phyloP scores from a whole-genome alignment of 2,113 vertebrate genomes.

The Seriola quinqueradiata region DNA sequence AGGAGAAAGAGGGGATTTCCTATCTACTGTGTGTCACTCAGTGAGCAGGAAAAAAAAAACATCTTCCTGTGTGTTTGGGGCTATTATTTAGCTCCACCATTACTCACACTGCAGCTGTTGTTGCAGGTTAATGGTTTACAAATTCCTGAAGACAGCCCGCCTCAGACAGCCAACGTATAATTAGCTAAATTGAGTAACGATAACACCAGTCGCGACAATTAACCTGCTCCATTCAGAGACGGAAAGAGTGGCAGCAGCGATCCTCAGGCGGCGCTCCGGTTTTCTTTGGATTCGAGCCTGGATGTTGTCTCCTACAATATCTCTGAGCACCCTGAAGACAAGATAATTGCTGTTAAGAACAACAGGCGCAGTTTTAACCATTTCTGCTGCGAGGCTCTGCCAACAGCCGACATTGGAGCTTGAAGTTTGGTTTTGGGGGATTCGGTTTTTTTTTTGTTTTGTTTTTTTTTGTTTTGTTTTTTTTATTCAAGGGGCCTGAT shows the following conservation, averaged over 20 bases:
- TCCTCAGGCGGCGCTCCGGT: slow-evolving; percentile 38
- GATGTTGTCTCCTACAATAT: slow-evolving; percentile 54
- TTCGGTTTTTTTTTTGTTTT: neutral
- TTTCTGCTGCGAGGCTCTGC: slow-evolving; percentile 22
- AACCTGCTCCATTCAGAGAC: slow-evolving; percentile 56
- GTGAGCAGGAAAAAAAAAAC: slow-evolving; percentile 32
- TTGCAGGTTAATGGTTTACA: slow-evolving; percentile 77
- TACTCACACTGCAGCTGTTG: slow-evolving; percentile 56
- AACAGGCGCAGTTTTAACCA: slow-evolving; percentile 22
- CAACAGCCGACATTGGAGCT: slow-evolving; percentile 12
- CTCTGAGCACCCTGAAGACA: slow-evolving; percentile 47
- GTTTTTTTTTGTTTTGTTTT: neutral
- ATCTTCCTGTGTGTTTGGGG: slow-evolving; percentile 45
- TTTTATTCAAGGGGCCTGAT: slow-evolving; percentile 8
- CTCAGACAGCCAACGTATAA: slow-evolving; percentile 65
- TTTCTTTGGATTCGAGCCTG: slow-evolving; percentile 64
- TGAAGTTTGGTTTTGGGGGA: slow-evolving; percentile 29
- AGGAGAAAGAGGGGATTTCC: slow-evolving; percentile 62
- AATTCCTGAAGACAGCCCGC: slow-evolving; percentile 67
- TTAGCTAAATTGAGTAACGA: slow-evolving; percentile 69
- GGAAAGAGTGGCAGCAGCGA: slow-evolving; percentile 38
- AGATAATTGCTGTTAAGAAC: slow-evolving; percentile 65
- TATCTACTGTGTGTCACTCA: slow-evolving; percentile 59
- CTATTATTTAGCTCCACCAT: slow-evolving; percentile 45
- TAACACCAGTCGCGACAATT: slow-evolving; percentile 67